Evolutionary conservation across 2,113 vertebrate species (phyloP), one percentile per base, ranked within the genome.

Genomic region (Gopherus flavomarginatus): DNA sequence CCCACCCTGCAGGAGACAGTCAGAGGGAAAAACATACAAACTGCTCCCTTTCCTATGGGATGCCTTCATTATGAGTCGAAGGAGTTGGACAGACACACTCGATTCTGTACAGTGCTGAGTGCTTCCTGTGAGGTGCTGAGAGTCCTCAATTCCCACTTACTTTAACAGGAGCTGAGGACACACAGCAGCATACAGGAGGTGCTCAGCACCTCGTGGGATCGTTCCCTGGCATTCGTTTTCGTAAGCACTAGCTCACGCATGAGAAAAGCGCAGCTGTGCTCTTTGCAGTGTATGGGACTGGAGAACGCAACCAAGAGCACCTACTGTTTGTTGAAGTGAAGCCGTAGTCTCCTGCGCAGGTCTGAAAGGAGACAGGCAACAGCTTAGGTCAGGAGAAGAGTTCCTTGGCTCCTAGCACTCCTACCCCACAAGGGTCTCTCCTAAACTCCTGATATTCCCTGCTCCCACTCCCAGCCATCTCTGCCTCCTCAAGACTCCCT

Each of bases 301-400:
- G n/a, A 21, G 42, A 2, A 16, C 38, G 83, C 29, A 53, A 29
- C 80, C 31, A 52, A 19, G 49, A 10, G 21, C 11, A 97, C 97
- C 97, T 92, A 97, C 97, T 96, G 94, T 94, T 96, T 97, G 9
- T 95, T 35, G 90, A 96, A 87, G 49, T 50, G 96, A 47, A 96
- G 90, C 72, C 77, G 82, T 8, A 95, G 86, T 95, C 78, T 94
- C 77, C 91, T 88, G 80, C 11, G 87, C 35, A 77, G 78, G 62
- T 94, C 97, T 97, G 47, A 6, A 88, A 85, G 59, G 88, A 79
- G 94, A 53, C 21, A 77, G 57, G 11, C 2, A 1, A 19, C 12
- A n/a, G 24, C 31, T 56, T 56, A 94, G 50, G 80, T 19, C 80
- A 31, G 79, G 27, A 81, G 50, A 52, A 52, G 19, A 52, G 50